Base-by-base conservation (phyloP, 2,113 vertebrate genomes). In the Syrmaticus mikado region DNA sequence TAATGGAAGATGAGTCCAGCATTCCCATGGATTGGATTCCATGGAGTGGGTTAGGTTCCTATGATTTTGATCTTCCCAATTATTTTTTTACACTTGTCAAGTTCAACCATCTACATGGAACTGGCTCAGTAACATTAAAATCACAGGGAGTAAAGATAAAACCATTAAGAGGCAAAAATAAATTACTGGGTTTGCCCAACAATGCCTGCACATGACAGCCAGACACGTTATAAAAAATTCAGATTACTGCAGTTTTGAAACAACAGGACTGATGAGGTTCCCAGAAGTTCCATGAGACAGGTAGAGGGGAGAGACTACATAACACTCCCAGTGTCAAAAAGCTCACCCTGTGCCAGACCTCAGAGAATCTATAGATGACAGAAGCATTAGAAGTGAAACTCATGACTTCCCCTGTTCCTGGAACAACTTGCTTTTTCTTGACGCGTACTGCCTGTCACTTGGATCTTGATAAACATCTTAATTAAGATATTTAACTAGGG, bases 321-420 rank as follows among this genome's bases (percentile, higher is more conserved):
- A 77, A 55, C 0, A 5, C 18, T 22, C 34, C 0, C 0, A 72
- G 60, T 0, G 1, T 38, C 5, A 15, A 40, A 85, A 81, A 85
- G 60, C 15, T 41, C 30, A 53, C 40, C 40, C 22, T 50, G 40
- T 77, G 38, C 30, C 30, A 72, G n/a, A 61, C 58, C 52, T 82
- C 52, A 77, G 52, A 86, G 52, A 82, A 61, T 61, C 71, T 27
- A 61, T 27, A 62, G 32, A 67, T 90, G 53, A 78, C 25, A 43
- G 18, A 21, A 12, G 18, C 21, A 3, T 81, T 53, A 89, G 25
- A 90, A 67, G 21, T 34, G 65, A 86, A 77, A 90, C 34, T 27
- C 67, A 10, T 15, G n/a, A 50, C 62, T 45, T 57, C 41, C 50
- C 11, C 19, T 13, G 10, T 38, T 79, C 7, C 2, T 52, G 48